These are phyloP conservation scores for Scomberomorus guttatus DNA, from an alignment of 2,797 vertebrate genomes.

Conservation along the genomic window DNA sequence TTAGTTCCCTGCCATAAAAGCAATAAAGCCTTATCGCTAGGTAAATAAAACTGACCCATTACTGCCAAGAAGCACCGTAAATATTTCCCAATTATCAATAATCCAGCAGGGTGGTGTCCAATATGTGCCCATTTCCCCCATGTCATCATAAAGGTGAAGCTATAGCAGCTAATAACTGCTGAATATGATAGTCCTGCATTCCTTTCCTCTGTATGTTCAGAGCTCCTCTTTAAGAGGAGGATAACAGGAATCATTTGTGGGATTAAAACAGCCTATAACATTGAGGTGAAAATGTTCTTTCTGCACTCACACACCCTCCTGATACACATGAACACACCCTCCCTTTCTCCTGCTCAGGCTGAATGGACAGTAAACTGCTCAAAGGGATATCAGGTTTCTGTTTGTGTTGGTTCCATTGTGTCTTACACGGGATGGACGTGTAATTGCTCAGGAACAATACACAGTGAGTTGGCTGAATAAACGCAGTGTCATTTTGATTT, in stretches of 20 bases:
- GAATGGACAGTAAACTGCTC: slow-evolving; percentile 56
- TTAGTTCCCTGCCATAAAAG: slow-evolving; percentile 75
- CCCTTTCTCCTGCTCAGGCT: slow-evolving; percentile 8
- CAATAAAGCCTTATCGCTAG: slow-evolving; percentile 78
- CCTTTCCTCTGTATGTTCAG: slow-evolving; percentile 40
- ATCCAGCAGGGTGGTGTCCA: slow-evolving; percentile 60
- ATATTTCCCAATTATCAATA: slow-evolving; percentile 80
- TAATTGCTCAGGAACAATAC: slow-evolving; percentile 67
- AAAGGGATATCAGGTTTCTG: slow-evolving; percentile 63
- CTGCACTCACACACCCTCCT: slow-evolving; percentile 3
- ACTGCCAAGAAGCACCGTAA: slow-evolving; percentile 69
- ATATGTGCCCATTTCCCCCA: slow-evolving; percentile 41
- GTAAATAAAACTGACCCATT: slow-evolving; percentile 77
- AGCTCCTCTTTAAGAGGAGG: slow-evolving; percentile 18
- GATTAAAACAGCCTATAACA: slow-evolving; percentile 27
- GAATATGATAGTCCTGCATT: slow-evolving; percentile 73
- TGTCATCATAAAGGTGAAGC: slow-evolving; percentile 64
- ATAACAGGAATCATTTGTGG: slow-evolving; percentile 23
- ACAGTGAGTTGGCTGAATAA: slow-evolving; percentile 55
- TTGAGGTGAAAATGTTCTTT: slow-evolving; percentile 25
- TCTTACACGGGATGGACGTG: slow-evolving; percentile 37
- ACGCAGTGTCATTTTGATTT: slow-evolving; percentile 26
- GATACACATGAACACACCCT: slow-evolving; percentile 12
- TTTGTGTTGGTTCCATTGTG: slow-evolving; percentile 72
- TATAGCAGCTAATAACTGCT: slow-evolving; percentile 54